Conservation (phyloP, 1,140 invertebrate species). For the Brachionus koreanus region DNA sequence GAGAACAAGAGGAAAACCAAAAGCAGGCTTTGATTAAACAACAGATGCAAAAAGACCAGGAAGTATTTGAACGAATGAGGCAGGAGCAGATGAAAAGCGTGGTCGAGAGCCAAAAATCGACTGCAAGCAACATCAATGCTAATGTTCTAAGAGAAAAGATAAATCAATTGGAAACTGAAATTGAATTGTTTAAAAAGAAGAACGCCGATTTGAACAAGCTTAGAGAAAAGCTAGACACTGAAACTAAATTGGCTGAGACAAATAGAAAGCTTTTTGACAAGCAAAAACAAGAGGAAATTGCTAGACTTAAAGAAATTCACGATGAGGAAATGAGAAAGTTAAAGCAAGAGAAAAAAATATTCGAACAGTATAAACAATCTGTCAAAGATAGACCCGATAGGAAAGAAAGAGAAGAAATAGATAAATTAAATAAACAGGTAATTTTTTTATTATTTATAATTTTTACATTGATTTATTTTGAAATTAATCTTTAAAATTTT, state of each 20-base stretch:
- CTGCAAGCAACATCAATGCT: constrained; percentile 52
- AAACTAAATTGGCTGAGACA: constrained; percentile 44
- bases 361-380: constrained; percentile 57
- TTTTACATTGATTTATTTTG: too few species aligned
- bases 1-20: constrained; percentile 47
- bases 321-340: constrained; percentile 57
- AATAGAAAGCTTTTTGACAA: constrained; percentile 52
- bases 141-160: constrained; percentile 55
- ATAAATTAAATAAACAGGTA: constrained; percentile 54
- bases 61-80: constrained; percentile 45
- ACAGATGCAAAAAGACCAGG: background rate
- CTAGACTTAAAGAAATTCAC: constrained; percentile 54
- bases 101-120: constrained; percentile 39
- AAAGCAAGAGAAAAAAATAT: constrained; percentile 56
- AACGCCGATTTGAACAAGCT: constrained; percentile 53
- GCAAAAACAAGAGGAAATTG: constrained; percentile 54
- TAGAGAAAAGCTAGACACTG: constrained; percentile 55
- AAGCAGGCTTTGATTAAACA: constrained; percentile 48
- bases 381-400: constrained; percentile 53
- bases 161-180: constrained; percentile 55
- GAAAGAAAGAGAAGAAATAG: constrained; percentile 58
- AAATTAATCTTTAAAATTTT: too few species aligned
- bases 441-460: too few species aligned
- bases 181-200: constrained; percentile 55
- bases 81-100: constrained; percentile 46